These are phyloP conservation scores for Siniperca scherzeri DNA, from an alignment of 2,797 vertebrate species.

Conservation along the genomic window DNA sequence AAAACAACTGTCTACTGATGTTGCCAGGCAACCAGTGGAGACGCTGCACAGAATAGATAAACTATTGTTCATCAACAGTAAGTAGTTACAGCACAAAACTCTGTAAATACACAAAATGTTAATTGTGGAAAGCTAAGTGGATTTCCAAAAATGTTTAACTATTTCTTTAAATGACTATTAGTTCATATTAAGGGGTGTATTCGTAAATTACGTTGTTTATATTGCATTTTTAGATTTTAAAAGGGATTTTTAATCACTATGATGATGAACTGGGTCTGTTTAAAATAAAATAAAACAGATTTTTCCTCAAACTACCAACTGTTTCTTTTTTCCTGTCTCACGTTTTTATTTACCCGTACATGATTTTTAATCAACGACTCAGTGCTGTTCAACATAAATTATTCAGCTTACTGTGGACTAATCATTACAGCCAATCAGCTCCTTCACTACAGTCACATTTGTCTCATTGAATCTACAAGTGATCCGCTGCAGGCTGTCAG, in stretches of 20 bases:
- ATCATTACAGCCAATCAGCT: conserved; percentile 21
- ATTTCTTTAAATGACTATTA: not conserved
- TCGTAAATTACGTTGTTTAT: not conserved
- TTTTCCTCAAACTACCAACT: not conserved
- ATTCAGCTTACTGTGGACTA: too few relatives aligned
- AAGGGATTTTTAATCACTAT: not conserved
- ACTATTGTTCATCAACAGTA: not conserved
- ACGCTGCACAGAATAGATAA: not conserved
- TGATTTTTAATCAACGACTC: not conserved
- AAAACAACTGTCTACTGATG: not conserved
- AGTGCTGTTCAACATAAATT: not conserved
- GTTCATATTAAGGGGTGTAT: too few relatives aligned
- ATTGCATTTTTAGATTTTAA: not conserved
- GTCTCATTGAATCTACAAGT: conserved; percentile 34
- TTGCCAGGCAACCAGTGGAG: not conserved
- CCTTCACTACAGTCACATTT: not conserved
- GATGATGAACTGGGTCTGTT: not conserved
- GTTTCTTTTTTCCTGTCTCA: not conserved
- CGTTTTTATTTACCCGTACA: not conserved
- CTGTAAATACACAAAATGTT: too few relatives aligned
- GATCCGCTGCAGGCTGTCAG: conserved; percentile 16
- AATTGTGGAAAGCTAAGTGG: too few relatives aligned
- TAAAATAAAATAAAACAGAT: not conserved
- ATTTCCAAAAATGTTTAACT: not conserved
- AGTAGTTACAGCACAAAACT: not conserved